These are phyloP conservation scores for Chelonus insularis DNA, from an alignment of 1,140 invertebrate species.

Conservation along the genomic window DNA sequence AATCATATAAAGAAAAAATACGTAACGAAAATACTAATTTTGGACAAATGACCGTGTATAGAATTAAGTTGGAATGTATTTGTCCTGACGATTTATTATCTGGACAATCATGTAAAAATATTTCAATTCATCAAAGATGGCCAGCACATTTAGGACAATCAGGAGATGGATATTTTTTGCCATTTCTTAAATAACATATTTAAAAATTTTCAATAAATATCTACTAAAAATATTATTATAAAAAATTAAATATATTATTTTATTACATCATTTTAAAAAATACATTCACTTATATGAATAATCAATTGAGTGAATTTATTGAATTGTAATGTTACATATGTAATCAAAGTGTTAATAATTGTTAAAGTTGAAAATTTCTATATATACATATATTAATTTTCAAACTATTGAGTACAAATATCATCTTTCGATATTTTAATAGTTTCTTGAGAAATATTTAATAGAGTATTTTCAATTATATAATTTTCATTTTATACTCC, in stretches of 20 bases:
- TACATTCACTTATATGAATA: no score
- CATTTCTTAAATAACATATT: conserved; percentile 24
- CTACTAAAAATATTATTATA: neutral
- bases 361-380: no score
- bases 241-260: neutral
- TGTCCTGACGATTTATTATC: conserved; percentile 57
- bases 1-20: conserved; percentile 46
- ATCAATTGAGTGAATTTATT: no score
- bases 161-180: conserved; percentile 60
- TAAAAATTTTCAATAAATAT: neutral
- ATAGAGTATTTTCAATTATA: no score
- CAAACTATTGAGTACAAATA: no score
- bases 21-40: conserved; percentile 56
- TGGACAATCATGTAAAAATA: conserved; percentile 59
- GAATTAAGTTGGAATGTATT: conserved; percentile 59
- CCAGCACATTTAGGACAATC: conserved; percentile 55
- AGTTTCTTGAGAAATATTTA: no score
- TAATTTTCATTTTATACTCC: no score
- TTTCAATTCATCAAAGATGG: conserved; percentile 60
- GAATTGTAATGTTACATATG: no score
- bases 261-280: no score
- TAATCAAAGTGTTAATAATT: no score
- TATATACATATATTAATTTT: no score
- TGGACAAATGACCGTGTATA: conserved; percentile 64
- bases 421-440: no score